phyloP scores from a whole-genome alignment of 2,888 invertebrate species.

The Himalopsyche japonica region DNA sequence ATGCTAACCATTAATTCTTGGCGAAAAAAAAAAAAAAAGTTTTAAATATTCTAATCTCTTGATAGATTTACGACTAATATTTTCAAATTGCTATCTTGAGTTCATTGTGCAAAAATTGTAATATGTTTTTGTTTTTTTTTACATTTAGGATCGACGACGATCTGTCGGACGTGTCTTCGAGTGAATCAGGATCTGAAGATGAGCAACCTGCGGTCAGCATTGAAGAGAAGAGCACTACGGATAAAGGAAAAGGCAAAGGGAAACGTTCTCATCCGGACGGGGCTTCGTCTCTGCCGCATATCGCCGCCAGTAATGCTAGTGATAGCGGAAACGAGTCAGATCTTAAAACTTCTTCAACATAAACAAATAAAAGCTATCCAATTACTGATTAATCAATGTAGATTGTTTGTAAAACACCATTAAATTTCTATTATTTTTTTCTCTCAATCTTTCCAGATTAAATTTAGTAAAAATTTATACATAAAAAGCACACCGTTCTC shows the following conservation, averaged over 20 bases:
- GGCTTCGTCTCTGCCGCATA: not conserved
- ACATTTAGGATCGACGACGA: conserved; percentile 57
- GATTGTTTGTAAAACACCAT: too few species aligned
- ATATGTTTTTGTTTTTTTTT: not conserved
- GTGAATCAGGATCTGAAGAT: conserved; percentile 41
- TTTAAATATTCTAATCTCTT: too few species aligned
- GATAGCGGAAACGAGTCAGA: conserved; percentile 28
- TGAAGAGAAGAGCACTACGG: not conserved
- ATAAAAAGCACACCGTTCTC: too few species aligned
- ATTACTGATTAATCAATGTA: too few species aligned
- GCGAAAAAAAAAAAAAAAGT: too few species aligned
- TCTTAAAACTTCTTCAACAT: not conserved
- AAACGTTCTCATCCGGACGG: conserved; percentile 11
- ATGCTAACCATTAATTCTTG: too few species aligned
- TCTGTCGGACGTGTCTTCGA: conserved; percentile 53
- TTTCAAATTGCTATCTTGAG: not conserved
- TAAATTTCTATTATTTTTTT: too few species aligned
- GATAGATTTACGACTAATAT: too few species aligned
- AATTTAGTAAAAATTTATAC: too few species aligned
- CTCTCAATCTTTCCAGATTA: too few species aligned
- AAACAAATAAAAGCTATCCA: too few species aligned
- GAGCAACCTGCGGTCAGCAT: conserved; percentile 1
- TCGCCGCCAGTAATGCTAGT: not conserved
- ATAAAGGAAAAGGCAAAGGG: conserved; percentile 29
- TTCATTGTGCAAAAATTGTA: not conserved